Evolutionary conservation across 2,797 vertebrate species (phyloP), one percentile per base, ranked within the genome.

Genomic region (Acanthornis magna): DNA sequence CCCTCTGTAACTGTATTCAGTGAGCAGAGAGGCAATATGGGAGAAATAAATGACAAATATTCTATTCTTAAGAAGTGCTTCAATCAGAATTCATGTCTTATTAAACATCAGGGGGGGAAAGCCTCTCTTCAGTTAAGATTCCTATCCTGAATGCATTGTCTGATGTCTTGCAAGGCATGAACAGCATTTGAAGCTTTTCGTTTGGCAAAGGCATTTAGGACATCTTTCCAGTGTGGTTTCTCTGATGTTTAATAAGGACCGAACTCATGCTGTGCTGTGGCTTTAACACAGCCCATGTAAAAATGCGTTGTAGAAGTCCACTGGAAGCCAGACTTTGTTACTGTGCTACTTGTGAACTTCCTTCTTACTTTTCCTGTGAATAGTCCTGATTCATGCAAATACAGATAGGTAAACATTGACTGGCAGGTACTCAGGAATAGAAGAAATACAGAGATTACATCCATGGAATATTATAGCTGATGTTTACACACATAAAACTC

Each of bases 181-280:
- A 87, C 36, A 71, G 17, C 2, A 2, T 85, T 80, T 83, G 73
- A 83, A 93, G 50, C 89, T 85, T 92, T 94, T 80, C 15, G 10
- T 88, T 95, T 92, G 93, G 57, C 68, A 88, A 13, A 91, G 57
- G 27, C n/a, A 22, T 67, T 80, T 80, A 83, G 87, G 63, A 40
- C 45, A 61, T 91, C 75, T 93, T 93, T 78, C 72, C 93, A 89
- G 50, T 72, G 92, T 85, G 85, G 65, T 72, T 96, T 77, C 76
- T 95, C 53, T 91, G 78, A 83, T 89, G 47, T 91, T 89, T 85
- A 50, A 76, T 85, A 77, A 73, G 60, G 75, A 88, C 42, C 67
- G 75, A 91, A 65, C 27, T 85, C 72, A 5, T 54, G 65, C 85
- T 68, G 50, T 74, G 65, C 82, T 83, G 78, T 83, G 89, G 62